Percentiles rank a stretch among this genome's conserved stretches.
These are phyloP conservation scores for Achlya flavicornis DNA, from an alignment of 2,888 invertebrate genomes.

Conservation along the genomic window DNA sequence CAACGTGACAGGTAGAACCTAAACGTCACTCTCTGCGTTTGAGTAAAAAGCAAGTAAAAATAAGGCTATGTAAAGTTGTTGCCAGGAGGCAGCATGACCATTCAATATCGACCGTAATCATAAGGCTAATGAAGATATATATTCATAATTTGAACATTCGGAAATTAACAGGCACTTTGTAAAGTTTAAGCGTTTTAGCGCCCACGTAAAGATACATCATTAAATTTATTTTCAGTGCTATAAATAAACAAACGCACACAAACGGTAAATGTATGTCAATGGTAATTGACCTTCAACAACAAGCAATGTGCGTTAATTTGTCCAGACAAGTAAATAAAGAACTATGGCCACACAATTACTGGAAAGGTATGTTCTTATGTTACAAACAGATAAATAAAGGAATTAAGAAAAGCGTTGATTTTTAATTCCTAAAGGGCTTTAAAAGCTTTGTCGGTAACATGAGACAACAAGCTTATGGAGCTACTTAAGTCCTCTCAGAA, in stretches of 20 bases:
- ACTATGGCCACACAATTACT: neutral
- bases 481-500: too few species aligned
- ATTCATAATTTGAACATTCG: neutral
- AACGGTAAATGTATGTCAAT: neutral
- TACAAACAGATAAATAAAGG: too few species aligned
- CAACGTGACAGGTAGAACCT: neutral
- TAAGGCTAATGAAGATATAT: too few species aligned
- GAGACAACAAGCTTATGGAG: too few species aligned
- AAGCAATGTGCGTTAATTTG: slow-evolving; percentile 8
- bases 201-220: neutral
- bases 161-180: neutral
- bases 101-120: neutral
- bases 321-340: slow-evolving; percentile 8
- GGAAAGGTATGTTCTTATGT: too few species aligned
- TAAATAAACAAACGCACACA: neutral
- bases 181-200: neutral
- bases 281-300: slow-evolving; percentile 24
- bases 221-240: neutral
- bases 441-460: too few species aligned
- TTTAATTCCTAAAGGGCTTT: too few species aligned
- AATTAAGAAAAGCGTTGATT: too few species aligned
- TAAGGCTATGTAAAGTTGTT: too few species aligned
- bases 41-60: too few species aligned
- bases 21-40: too few species aligned
- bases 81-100: neutral